Evolutionary conservation across 64 coral and sea anemone genomes (phyloP).

Genomic region (Catalaphyllia jardinei): DNA sequence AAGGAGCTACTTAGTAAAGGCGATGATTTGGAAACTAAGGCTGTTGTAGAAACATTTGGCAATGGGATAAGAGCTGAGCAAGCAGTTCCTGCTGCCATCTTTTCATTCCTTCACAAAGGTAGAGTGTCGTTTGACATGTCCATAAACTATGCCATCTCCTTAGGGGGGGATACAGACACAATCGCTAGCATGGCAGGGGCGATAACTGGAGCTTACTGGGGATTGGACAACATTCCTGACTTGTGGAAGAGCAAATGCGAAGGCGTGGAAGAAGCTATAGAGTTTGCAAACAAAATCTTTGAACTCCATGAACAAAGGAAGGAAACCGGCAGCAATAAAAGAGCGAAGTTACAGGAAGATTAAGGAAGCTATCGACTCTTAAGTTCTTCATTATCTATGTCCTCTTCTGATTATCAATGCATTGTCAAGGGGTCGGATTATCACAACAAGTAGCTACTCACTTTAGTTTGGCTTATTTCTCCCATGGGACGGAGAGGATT

Average conservation of each 20-base stretch:
- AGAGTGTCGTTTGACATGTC: slow-evolving; percentile 67
- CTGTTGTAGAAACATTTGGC: slow-evolving; percentile 75
- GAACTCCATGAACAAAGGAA: slow-evolving; percentile 43
- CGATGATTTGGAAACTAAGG: slow-evolving; percentile 42
- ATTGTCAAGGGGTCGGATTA: no score
- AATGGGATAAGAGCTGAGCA: slow-evolving; percentile 86
- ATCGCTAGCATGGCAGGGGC: slow-evolving; percentile 98
- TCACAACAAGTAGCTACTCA: no score
- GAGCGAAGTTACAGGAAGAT: no score
- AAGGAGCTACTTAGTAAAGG: slow-evolving; percentile 61
- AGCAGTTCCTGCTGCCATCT: slow-evolving; percentile 97
- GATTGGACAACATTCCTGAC: slow-evolving; percentile 64
- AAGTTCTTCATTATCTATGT: no score
- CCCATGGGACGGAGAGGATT: no score
- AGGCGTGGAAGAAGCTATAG: slow-evolving; percentile 72
- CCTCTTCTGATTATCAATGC: no score
- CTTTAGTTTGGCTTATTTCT: no score
- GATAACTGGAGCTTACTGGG: slow-evolving; percentile 92
- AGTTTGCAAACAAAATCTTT: slow-evolving; percentile 82
- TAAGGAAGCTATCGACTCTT: no score
- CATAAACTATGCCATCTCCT: slow-evolving; percentile 91
- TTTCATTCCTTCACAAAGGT: slow-evolving; percentile 88
- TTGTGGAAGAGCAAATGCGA: slow-evolving; percentile 80
- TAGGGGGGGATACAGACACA: slow-evolving; percentile 97
- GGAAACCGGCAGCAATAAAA: no score